Evolutionary conservation across 2,113 vertebrate species (phyloP), one percentile per base, ranked within the genome.

Genomic region (Thermophis baileyi): DNA sequence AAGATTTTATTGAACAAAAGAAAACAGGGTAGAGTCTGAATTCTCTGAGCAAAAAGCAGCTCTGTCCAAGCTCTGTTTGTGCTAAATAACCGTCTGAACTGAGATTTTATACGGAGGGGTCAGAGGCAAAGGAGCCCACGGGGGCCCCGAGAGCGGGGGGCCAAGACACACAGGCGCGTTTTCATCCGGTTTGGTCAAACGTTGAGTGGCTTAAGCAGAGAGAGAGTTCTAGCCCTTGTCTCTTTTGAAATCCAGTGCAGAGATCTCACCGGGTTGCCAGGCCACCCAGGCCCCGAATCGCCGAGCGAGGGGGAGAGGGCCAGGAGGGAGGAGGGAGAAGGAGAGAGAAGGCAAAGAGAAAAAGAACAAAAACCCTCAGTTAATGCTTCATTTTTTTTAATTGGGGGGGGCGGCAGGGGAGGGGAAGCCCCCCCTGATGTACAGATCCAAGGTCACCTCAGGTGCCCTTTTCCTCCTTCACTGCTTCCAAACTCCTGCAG

Each of bases 1-100:
- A 96, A 96, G 96, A 92, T 97, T 97, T 98, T 97, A 97, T 97
- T 98, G 97, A 98, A 97, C 96, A 96, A 97, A 97, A 96, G 90
- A 94, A 60, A 97, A 97, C 0, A 94, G 94, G 96, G 96, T 95
- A 96, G 55, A 57, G 95, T 96, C 95, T 96, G 96, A 95, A 94
- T 96, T 96, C 96, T 97, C 97, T 97, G 96, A 97, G 96, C 96
- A 96, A 97, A 95, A 96, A 25, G 96, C 96, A 97, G 96, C 96
- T 95, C 94, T 0, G 4, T 91, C 63, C 93, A 94, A 95, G 96
- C 96, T 97, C 96, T 96, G 93, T 89, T 97, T 97, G 96, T 97
- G 97, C 97, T 97, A 95, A 96, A 96, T 95, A 97, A 97, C 95
- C 95, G 94, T 94, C 96, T 95, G 94, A 96, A 96, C 91, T 93